phyloP scores from a whole-genome alignment of 2,113 vertebrate species.

The Tragelaphus scriptus region DNA sequence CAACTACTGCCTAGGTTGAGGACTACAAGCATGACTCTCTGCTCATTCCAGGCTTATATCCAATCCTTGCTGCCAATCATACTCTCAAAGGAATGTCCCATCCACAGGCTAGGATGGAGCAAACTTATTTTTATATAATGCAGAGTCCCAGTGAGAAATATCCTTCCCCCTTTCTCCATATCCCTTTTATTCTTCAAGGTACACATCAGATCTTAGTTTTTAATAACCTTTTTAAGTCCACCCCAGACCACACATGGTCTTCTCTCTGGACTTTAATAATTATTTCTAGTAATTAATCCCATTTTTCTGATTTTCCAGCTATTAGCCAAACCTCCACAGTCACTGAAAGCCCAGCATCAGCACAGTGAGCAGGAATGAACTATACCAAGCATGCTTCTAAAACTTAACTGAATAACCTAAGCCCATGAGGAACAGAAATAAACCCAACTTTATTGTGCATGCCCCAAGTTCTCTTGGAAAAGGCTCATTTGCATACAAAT shows the following conservation, averaged over 20 bases:
- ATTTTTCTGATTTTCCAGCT: constrained; percentile 16
- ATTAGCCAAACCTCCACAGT: constrained; percentile 5
- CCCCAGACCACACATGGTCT: neutral
- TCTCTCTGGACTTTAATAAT: neutral
- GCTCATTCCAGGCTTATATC: neutral
- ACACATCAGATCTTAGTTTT: neutral
- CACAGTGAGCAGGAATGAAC: neutral
- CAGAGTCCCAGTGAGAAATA: neutral
- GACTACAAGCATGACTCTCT: neutral
- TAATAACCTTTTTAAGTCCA: neutral
- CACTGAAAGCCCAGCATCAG: neutral
- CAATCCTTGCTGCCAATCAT: neutral
- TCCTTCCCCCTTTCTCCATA: neutral
- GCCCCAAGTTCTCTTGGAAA: neutral
- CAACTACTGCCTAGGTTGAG: neutral
- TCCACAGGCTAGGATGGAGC: neutral
- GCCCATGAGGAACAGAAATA: neutral
- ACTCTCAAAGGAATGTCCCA: neutral
- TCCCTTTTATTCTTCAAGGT: neutral
- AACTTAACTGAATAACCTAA: neutral
- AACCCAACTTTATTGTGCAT: neutral
- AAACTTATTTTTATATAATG: neutral
- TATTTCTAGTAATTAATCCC: neutral
- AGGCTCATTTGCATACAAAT: neutral
- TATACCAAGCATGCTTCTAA: neutral